These are phyloP conservation scores for Octonoba sinensis DNA, from an alignment of 2,888 invertebrate species.

Conservation along the genomic window DNA sequence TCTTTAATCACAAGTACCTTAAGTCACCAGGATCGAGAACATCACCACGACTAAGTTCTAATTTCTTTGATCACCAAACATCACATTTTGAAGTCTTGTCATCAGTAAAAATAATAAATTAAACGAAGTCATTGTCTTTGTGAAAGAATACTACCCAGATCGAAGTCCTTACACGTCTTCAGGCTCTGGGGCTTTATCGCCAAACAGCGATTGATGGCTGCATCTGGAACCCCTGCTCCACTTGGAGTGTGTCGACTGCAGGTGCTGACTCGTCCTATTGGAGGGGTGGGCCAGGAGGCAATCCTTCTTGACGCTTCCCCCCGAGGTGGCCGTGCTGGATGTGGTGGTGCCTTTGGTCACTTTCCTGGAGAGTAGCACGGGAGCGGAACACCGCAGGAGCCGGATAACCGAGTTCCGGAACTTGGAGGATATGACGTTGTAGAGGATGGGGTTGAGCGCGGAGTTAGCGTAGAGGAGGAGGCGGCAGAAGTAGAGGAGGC, in stretches of 20 bases:
- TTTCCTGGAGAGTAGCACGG: slow-evolving; percentile 23
- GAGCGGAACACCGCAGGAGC: slow-evolving; percentile 37
- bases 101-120: no score
- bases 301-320: slow-evolving; percentile 43
- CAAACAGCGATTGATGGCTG: no score
- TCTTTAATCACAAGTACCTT: no score
- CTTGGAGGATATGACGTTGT: slow-evolving; percentile 92
- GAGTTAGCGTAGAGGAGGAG: slow-evolving; percentile 91
- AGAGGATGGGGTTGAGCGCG: slow-evolving; percentile 90
- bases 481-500: slow-evolving; percentile 85
- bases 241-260: slow-evolving; percentile 4
- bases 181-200: no score
- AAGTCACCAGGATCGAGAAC: no score
- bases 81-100: no score
- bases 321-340: slow-evolving; percentile 47
- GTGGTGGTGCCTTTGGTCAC: slow-evolving; percentile 59
- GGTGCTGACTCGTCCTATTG: slow-evolving; percentile 9
- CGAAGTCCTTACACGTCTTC: no score
- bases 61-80: no score
- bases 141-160: no score
- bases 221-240: no score
- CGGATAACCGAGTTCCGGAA: slow-evolving; percentile 80
- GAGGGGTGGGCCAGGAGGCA: slow-evolving; percentile 16
- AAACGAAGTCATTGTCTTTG: no score
- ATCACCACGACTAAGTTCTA: no score